These are phyloP conservation scores for Cheilosia urbana DNA, from an alignment of 2,888 invertebrate genomes.

Conservation along the genomic window DNA sequence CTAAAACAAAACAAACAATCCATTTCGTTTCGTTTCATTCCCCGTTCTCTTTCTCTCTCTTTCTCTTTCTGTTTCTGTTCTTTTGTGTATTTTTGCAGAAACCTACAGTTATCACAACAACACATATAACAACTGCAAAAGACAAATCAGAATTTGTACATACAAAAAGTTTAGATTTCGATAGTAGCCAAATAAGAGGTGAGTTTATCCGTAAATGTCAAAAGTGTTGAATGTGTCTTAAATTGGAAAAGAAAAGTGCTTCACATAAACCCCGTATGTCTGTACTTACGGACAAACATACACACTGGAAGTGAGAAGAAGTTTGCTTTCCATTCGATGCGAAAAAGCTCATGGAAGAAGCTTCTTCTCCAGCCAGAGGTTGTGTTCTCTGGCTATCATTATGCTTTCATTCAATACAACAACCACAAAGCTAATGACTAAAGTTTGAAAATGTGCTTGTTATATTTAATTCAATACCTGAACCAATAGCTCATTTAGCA, in stretches of 20 bases:
- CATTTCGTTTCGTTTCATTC: slow-evolving; percentile 40
- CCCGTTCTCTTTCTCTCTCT: slow-evolving; percentile 38
- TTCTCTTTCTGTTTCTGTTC: slow-evolving; percentile 21
- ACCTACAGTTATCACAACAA: slow-evolving; percentile 76
- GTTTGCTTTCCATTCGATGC: neutral
- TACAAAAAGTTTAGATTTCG: slow-evolving; percentile 80
- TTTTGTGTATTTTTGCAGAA: slow-evolving; percentile 76
- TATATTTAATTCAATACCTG: slow-evolving; percentile 52
- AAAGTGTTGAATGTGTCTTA: slow-evolving; percentile 13
- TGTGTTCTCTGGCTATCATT: slow-evolving; percentile 34
- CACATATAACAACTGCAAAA: slow-evolving; percentile 76
- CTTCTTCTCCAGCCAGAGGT: slow-evolving; percentile 26
- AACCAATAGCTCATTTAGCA: slow-evolving; percentile 53
- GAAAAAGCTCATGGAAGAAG: slow-evolving; percentile 36
- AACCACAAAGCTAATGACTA: slow-evolving; percentile 42
- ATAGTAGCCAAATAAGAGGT: slow-evolving; percentile 79
- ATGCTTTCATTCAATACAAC: slow-evolving; percentile 39
- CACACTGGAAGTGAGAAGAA: slow-evolving; percentile 15
- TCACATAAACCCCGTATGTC: slow-evolving; percentile 42
- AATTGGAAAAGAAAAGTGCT: slow-evolving; percentile 18
- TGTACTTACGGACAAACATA: slow-evolving; percentile 14
- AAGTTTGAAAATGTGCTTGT: slow-evolving; percentile 46
- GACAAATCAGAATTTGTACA: slow-evolving; percentile 80
- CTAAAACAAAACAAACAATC: neutral
- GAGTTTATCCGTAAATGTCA: slow-evolving; percentile 65